These are phyloP conservation scores for Lucinisca nassula DNA, from an alignment of 2,888 invertebrate species.

Conservation along the genomic window DNA sequence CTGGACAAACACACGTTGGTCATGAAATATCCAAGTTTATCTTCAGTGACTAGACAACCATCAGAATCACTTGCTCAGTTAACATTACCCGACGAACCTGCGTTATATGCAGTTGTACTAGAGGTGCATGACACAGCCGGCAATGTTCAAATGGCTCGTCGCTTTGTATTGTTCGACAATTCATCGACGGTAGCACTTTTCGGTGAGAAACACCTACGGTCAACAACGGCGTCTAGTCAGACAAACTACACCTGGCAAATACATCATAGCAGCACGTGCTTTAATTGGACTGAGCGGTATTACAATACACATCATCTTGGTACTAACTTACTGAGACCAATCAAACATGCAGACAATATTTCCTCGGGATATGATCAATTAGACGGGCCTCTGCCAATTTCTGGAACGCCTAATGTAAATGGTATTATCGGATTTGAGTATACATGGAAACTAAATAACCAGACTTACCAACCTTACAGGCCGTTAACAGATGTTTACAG, in stretches of 20 bases:
- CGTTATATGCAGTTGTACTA: slow-evolving; percentile 58
- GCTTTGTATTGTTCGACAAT: slow-evolving; percentile 71
- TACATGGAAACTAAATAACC: slow-evolving; percentile 7
- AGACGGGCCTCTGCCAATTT: slow-evolving; percentile 52
- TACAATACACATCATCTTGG: slow-evolving; percentile 49
- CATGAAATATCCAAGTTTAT: neutral
- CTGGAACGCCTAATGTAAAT: slow-evolving; percentile 67
- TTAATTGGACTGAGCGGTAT: slow-evolving; percentile 67
- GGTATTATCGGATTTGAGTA: slow-evolving; percentile 59
- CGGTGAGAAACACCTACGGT: neutral
- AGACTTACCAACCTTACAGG: neutral
- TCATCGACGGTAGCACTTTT: slow-evolving; percentile 20
- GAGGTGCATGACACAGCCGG: slow-evolving; percentile 68
- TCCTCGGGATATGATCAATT: slow-evolving; percentile 63
- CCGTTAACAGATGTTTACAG: slow-evolving; percentile 63
- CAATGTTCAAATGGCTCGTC: slow-evolving; percentile 62
- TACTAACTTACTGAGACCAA: slow-evolving; percentile 56
- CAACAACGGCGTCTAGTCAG: slow-evolving; percentile 51
- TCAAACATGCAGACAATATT: slow-evolving; percentile 32
- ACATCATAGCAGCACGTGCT: slow-evolving; percentile 57
- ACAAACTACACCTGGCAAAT: slow-evolving; percentile 70
- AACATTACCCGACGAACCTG: slow-evolving; percentile 3
- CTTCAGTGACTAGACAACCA: neutral
- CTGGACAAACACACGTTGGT: neutral
- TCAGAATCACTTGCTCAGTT: neutral